phyloP scores from a whole-genome alignment of 2,797 vertebrate species.

The Lateolabrax maculatus region DNA sequence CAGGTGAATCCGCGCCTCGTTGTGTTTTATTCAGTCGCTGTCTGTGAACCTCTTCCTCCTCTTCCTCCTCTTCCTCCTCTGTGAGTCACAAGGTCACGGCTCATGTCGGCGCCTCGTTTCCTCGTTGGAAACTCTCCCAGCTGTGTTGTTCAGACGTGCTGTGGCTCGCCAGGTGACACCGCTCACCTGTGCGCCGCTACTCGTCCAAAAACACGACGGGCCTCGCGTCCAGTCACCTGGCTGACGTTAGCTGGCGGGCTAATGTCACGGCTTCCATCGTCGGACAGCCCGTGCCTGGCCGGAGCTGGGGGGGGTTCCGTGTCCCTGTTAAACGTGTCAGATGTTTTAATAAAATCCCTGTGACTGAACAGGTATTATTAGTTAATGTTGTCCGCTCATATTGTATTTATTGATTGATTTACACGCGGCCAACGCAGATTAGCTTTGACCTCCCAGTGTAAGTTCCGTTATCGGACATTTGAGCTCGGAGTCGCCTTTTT shows the following conservation, averaged over 20 bases:
- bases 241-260: slow-evolving; percentile 56
- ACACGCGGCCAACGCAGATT: too few species aligned
- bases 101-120: background rate
- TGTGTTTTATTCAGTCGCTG: too few species aligned
- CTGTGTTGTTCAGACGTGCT: background rate
- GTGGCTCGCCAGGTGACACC: rapidly evolving
- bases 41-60: background rate
- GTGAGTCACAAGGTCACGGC: slow-evolving; percentile 63
- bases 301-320: too few species aligned
- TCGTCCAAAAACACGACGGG: rapidly evolving
- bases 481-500: too few species aligned
- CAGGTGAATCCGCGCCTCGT: too few species aligned
- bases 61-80: background rate
- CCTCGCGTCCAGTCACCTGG: background rate
- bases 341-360: too few species aligned
- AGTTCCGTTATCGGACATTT: background rate
- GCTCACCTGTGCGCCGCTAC: rapidly evolving
- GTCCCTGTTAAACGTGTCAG: too few species aligned
- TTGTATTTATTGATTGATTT: too few species aligned
- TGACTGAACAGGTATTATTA: too few species aligned
- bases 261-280: slow-evolving; percentile 44
- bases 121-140: rapidly evolving
- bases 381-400: too few species aligned
- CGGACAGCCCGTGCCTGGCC: slow-evolving; percentile 32
- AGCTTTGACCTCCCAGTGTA: background rate